phyloP scores from a whole-genome alignment of 2,797 vertebrate genomes.

The Myiotriccus ornatus region DNA sequence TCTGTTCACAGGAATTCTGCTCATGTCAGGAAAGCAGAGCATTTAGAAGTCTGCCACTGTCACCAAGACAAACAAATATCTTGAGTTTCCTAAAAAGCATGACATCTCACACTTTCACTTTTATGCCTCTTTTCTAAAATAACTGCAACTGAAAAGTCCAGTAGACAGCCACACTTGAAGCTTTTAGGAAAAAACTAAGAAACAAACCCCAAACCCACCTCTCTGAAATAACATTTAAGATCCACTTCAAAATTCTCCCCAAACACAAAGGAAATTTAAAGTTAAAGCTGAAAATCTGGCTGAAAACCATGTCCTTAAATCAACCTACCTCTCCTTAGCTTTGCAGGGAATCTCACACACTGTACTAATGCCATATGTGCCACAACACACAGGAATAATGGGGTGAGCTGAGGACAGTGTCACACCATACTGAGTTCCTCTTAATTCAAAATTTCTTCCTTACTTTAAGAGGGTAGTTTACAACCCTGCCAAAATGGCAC shows the following conservation, averaged over 20 bases:
- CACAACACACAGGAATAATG: slow-evolving; percentile 67
- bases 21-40: neutral
- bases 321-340: slow-evolving; percentile 69
- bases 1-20: neutral
- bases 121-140: slow-evolving; percentile 11
- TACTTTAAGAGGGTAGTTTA: slow-evolving; percentile 25
- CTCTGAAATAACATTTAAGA: slow-evolving; percentile 10
- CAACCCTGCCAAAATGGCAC: slow-evolving; percentile 44
- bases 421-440: slow-evolving; percentile 61
- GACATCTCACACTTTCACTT: neutral
- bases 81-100: neutral
- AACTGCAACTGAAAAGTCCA: neutral
- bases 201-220: neutral
- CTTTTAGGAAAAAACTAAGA: neutral
- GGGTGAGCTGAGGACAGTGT: slow-evolving; percentile 68
- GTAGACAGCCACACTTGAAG: neutral
- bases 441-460: slow-evolving; percentile 52
- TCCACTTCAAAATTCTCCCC: neutral
- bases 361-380: slow-evolving; percentile 73
- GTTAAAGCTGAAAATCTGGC: slow-evolving; percentile 58
- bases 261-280: slow-evolving; percentile 55
- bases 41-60: neutral
- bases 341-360: slow-evolving; percentile 70
- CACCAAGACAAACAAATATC: slow-evolving; percentile 23
- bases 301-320: slow-evolving; percentile 68